Evolutionary conservation across 2,888 invertebrate species (phyloP).

Genomic region (Spisula solida): DNA sequence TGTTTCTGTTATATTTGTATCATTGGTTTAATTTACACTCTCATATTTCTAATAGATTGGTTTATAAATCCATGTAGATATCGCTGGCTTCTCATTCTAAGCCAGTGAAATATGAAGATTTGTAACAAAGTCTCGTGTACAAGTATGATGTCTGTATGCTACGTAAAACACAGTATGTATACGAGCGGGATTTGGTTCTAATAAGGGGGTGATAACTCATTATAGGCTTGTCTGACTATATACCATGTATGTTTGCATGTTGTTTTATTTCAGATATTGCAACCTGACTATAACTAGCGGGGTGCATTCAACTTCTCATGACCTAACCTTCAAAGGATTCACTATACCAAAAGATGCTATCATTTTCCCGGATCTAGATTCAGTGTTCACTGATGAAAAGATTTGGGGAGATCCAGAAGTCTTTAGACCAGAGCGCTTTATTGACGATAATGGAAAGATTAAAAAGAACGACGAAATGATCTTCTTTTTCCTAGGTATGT

Average conservation of each 20-base stretch:
- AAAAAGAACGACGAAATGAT: conserved; percentile 65
- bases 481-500: conserved; percentile 71
- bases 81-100: too few relatives aligned
- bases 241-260: too few relatives aligned
- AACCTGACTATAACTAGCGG: conserved; percentile 16
- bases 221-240: too few relatives aligned
- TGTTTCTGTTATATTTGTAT: neutral
- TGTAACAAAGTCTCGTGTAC: neutral
- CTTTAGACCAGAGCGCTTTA: conserved; percentile 80
- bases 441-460: conserved; percentile 68
- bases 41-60: too few relatives aligned
- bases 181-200: too few relatives aligned
- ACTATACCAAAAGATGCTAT: conserved; percentile 79
- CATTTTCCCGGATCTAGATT: conserved; percentile 75
- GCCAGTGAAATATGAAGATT: too few relatives aligned
- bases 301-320: conserved; percentile 69
- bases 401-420: conserved; percentile 76
- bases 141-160: neutral
- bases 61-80: too few relatives aligned
- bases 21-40: too few relatives aligned
- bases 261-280: conserved; percentile 50
- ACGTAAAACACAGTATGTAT: neutral
- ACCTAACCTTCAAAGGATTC: conserved; percentile 79
- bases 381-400: conserved; percentile 74
- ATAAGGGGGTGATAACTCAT: too few relatives aligned